Conservation (phyloP, 2,797 vertebrate species). For the Furcifer pardalis region DNA sequence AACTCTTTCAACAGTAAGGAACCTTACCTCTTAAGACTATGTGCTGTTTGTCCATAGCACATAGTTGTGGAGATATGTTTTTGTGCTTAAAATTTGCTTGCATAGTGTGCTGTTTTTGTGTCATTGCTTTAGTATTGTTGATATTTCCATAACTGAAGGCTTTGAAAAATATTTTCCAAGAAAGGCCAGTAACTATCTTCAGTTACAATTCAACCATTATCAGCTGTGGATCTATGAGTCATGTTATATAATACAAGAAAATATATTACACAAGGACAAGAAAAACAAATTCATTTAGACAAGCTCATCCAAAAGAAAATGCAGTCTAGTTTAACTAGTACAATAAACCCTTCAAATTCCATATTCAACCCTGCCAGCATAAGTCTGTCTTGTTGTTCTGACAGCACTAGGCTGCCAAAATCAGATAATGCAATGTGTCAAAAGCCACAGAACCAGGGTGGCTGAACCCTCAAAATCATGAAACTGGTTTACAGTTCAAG, state of each 20-base stretch:
- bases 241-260: background rate
- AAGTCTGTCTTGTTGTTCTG: background rate
- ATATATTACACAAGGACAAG: no score
- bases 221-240: conserved; percentile 5
- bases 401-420: background rate
- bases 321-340: background rate
- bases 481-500: conserved; percentile 9
- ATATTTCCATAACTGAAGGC: background rate
- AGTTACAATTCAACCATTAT: conserved; percentile 3
- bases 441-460: conserved; percentile 17
- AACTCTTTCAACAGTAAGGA: no score
- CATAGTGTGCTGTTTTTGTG: background rate
- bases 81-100: background rate
- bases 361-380: background rate
- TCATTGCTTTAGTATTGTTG: background rate
- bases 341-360: background rate
- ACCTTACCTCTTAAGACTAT: no score
- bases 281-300: background rate
- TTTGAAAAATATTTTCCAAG: background rate
- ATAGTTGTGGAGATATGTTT: no score
- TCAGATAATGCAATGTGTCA: conserved; percentile 20
- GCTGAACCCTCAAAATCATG: conserved; percentile 20
- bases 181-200: background rate
- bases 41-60: no score
- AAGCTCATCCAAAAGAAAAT: background rate